Base-by-base conservation (phyloP, 2,113 vertebrate genomes). In the Taxidea taxus region DNA sequence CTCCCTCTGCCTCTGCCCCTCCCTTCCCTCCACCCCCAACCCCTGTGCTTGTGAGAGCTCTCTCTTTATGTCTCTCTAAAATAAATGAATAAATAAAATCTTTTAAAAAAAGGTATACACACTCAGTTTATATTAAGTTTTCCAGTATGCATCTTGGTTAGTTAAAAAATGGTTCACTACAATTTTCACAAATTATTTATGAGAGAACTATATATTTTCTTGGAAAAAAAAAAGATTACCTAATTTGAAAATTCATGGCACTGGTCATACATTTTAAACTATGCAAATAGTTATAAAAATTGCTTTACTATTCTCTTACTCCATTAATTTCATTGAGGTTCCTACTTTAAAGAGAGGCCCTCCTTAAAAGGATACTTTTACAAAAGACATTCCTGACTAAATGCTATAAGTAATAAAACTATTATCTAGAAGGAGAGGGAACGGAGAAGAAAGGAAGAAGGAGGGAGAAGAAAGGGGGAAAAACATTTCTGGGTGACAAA, bases 111-210 rank as follows among this genome's bases (percentile, higher is more conserved):
- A 54, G 10, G 8, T 90, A 78, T 25, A 66, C 12, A 81, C 70
- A 88, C 66, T 83, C 82, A 88, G 58, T 90, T 93, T 87, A 44
- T 27, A 82, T 92, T 93, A 87, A 31, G 47, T 86, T 90, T 92
- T 82, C n/a, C 37, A 72, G 29, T 60, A 62, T 93, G 34, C 68
- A 84, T 83, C 60, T 92, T n/a, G 23, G 54, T 86, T 87, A 78
- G 75, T 91, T 93, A 93, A 89, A 97, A 84, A 70, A 60, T 91
- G 39, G 21, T n/a, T 93, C 56, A 75, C 89, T 93, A 70, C 6
- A 86, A 62, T 34, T 49, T 87, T 83, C 37, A 82, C n/a, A 86
- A 78, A 85, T 37, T 89, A 91, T 77, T 91, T 95, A n/a, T 58
- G 37, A 58, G 27, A 47, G 14, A 96, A 84, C 13, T 66, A 58